Conservation (phyloP, 2,113 vertebrate species). For the Glaucomys volans region DNA sequence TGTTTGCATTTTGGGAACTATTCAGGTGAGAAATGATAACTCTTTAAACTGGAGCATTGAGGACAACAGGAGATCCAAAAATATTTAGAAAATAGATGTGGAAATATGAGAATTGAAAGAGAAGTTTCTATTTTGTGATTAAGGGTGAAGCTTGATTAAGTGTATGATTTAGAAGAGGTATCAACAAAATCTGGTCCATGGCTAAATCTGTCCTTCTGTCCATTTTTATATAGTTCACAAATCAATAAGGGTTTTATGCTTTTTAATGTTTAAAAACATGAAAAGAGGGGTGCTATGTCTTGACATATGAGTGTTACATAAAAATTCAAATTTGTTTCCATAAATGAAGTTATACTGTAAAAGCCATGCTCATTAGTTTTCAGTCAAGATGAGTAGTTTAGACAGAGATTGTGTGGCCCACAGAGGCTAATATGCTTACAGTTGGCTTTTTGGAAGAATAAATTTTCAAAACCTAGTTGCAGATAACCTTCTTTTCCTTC, state of each 20-base stretch:
- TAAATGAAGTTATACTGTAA: conserved; percentile 51
- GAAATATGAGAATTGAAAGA: neutral
- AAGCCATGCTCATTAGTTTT: conserved; percentile 3
- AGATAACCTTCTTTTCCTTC: neutral
- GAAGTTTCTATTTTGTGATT: conserved; percentile 23
- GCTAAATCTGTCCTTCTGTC: neutral
- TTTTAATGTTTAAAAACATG: neutral
- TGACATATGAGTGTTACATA: neutral
- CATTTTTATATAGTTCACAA: neutral
- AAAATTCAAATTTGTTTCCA: conserved; percentile 31
- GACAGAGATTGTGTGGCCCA: neutral
- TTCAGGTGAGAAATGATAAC: conserved; percentile 8
- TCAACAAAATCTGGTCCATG: neutral
- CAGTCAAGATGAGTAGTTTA: neutral
- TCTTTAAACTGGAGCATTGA: neutral
- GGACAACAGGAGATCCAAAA: neutral
- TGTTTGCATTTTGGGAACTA: neutral
- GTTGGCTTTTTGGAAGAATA: neutral
- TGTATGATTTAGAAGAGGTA: neutral
- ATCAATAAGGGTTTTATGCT: neutral
- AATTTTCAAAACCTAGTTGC: neutral
- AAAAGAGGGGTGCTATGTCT: neutral
- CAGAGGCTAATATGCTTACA: neutral
- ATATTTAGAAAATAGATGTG: neutral
- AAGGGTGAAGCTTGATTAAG: neutral